These are phyloP conservation scores for Petrolisthes cinctipes DNA, from an alignment of 2,888 invertebrate genomes.

Conservation along the genomic window DNA sequence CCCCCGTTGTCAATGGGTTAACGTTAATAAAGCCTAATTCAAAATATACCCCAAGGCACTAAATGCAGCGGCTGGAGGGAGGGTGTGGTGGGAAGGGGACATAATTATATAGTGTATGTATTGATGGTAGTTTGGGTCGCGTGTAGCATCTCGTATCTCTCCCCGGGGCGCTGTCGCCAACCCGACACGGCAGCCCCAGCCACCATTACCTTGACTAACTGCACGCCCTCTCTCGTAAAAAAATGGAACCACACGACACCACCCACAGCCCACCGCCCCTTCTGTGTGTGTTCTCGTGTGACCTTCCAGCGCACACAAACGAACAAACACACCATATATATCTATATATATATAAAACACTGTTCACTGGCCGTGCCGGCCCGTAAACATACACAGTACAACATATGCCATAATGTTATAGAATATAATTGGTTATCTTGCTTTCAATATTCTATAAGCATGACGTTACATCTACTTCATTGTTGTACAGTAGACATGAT, in stretches of 20 bases:
- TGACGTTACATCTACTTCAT: too few species aligned
- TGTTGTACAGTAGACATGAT: too few species aligned
- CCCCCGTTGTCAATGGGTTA: too few species aligned
- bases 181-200: neutral
- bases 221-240: neutral
- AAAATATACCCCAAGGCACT: neutral
- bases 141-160: neutral
- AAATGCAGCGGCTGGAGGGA: neutral
- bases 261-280: too few species aligned
- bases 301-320: neutral
- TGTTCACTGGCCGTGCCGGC: too few species aligned
- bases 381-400: too few species aligned
- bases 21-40: too few species aligned
- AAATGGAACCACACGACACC: neutral
- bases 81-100: neutral
- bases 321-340: too few species aligned
- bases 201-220: conserved; percentile 32
- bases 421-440: too few species aligned
- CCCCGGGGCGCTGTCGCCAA: conserved; percentile 10
- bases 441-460: too few species aligned
- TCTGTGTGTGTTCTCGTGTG: neutral
- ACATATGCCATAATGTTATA: too few species aligned
- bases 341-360: too few species aligned
- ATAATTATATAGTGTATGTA: conserved; percentile 2
- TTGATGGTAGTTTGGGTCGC: conserved; percentile 9